Evolutionary conservation across 2,797 vertebrate species (phyloP), one percentile per base, ranked within the genome.

Genomic region (Poecile montanus): DNA sequence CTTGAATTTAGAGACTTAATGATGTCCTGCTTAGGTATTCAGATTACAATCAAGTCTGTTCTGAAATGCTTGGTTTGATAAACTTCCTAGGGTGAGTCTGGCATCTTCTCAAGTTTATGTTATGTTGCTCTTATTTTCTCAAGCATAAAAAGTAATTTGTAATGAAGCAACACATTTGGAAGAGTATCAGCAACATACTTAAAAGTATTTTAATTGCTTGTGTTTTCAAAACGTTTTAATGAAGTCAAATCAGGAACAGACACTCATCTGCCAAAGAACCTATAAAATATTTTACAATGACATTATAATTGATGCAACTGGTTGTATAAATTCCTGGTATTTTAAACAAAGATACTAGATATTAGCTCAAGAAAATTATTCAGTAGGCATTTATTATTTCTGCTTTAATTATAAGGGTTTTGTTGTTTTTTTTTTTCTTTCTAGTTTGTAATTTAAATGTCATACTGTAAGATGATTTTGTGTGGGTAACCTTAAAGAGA

Each of bases 261-360:
- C 47, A 94, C 32, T 94, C 76, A 63, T 94, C 76, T 85, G 88
- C 66, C 80, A 85, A 93, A 91, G 78, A 88, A 81, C 38, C 65
- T 85, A 88, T 88, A 94, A 91, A 93, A 73, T 72, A 95, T 78
- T 95, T 97, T 77, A 95, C 70, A 95, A 90, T 67, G 61, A 63
- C 22, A 94, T 62, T 85, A 54, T 87, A 94, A 94, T 62, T 95
- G 79, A 95, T 18, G 50, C 66, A 96, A 80, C 53, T 76, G 42
- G 67, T 68, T 94, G 62, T 36, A 92, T 58, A 94, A 92, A 82
- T 77, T 81, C 21, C 58, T 81, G 58, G 74, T 40, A 93, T 91
- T 80, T 96, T 70, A 95, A 91, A 89, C 16, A 89, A 94, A 91
- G 76, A 79, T 88, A 90, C 57, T 57, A 90, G 48, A 91, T 83